These are phyloP conservation scores for Bovichtus variegatus DNA, from an alignment of 2,797 vertebrate species.

Conservation along the genomic window DNA sequence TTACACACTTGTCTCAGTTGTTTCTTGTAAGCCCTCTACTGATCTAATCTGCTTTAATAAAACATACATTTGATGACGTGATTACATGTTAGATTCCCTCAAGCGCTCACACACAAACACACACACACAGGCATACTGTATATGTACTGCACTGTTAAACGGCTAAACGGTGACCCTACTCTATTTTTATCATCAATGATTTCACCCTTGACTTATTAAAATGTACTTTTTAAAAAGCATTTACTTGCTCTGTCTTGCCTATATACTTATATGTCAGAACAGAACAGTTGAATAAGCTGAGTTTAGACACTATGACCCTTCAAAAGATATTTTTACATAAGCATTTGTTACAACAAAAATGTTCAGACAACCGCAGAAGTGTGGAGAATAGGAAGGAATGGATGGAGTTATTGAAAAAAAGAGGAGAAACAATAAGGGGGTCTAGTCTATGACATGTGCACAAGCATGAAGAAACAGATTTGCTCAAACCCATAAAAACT, in stretches of 20 bases:
- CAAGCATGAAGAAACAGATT: conserved; percentile 12
- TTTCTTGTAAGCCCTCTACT: not conserved
- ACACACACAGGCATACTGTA: not conserved
- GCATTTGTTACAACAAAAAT: not conserved
- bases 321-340: not conserved
- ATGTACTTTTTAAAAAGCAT: no score
- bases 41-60: conserved; percentile 37
- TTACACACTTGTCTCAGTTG: conserved; percentile 27
- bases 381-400: not conserved
- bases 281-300: not conserved
- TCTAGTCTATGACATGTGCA: conserved; percentile 1
- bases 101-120: not conserved
- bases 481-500: conserved; percentile 32
- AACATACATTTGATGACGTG: conserved; percentile 20
- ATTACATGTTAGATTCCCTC: not conserved
- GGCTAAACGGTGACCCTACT: not conserved
- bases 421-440: not conserved
- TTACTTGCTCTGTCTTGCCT: not conserved
- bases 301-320: not conserved
- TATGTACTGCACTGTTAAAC: not conserved
- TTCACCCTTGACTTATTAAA: not conserved
- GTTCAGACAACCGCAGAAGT: not conserved
- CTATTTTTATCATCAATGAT: not conserved
- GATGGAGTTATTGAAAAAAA: not conserved
- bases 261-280: not conserved